Conservation (phyloP, 2,888 invertebrate species). For the Athrips mouffetella region DNA sequence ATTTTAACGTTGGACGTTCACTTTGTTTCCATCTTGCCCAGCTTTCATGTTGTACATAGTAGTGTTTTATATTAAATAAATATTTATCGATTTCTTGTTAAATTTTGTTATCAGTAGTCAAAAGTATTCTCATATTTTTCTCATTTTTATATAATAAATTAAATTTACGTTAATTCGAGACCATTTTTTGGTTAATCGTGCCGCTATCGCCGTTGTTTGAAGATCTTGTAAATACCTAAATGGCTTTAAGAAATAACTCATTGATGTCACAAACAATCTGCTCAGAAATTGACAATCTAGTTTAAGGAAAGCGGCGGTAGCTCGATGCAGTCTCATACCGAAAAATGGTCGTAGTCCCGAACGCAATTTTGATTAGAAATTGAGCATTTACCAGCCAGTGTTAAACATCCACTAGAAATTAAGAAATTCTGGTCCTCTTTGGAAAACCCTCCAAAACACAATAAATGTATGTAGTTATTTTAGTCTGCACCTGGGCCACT, state of each 20-base stretch:
- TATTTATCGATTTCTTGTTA: conserved; percentile 67
- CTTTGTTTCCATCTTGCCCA: conserved; percentile 67
- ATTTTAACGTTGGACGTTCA: conserved; percentile 60
- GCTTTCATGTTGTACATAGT: conserved; percentile 71
- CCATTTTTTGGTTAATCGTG: conserved; percentile 39
- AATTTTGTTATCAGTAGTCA: conserved; percentile 69
- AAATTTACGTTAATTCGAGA: neutral
- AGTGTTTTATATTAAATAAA: conserved; percentile 48
- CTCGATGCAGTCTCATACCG: conserved; percentile 36
- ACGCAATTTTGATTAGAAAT: conserved; percentile 53
- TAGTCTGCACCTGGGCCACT: conserved; percentile 56
- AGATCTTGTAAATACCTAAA: conserved; percentile 49
- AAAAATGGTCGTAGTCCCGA: conserved; percentile 49
- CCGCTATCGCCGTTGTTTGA: conserved; percentile 33
- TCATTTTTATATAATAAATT: conserved; percentile 34
- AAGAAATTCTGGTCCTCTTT: conserved; percentile 68
- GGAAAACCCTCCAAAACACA: conserved; percentile 70
- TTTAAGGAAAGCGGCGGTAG: conserved; percentile 33
- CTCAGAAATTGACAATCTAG: conserved; percentile 39
- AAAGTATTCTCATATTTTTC: conserved; percentile 47
- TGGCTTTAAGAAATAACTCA: conserved; percentile 43
- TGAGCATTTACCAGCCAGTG: conserved; percentile 71
- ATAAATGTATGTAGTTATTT: conserved; percentile 65
- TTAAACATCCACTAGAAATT: conserved; percentile 72
- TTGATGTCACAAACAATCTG: conserved; percentile 53